phyloP scores from a whole-genome alignment of 2,113 vertebrate genomes.

The Sterna hirundo region DNA sequence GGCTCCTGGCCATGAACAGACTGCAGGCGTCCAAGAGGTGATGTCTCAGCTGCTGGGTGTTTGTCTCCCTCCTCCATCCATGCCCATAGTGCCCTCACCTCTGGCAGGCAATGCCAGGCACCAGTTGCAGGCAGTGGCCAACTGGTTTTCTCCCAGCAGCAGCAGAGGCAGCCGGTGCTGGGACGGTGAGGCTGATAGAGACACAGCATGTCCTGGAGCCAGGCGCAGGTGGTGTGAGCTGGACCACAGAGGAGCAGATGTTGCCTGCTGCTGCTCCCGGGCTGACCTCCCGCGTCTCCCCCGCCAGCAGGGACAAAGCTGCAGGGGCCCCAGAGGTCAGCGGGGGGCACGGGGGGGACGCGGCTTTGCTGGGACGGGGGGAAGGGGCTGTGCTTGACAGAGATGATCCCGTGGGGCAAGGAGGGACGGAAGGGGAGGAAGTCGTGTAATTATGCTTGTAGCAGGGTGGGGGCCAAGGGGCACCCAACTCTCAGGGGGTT shows the following conservation, averaged over 20 bases:
- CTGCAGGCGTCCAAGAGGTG: background rate
- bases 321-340: conserved; percentile 4
- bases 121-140: conserved; percentile 55
- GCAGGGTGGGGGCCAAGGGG: background rate
- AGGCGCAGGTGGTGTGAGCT: conserved; percentile 68
- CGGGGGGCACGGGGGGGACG: background rate
- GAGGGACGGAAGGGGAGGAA: background rate
- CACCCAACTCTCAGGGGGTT: background rate
- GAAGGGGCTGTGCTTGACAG: background rate
- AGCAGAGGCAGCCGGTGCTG: conserved; percentile 74
- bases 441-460: background rate
- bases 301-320: conserved; percentile 74
- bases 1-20: fast-evolving
- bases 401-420: background rate
- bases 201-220: conserved; percentile 65
- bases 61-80: background rate
- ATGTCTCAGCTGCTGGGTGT: background rate
- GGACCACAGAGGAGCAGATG: conserved; percentile 78
- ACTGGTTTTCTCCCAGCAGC: conserved; percentile 78
- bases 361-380: background rate
- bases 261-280: conserved; percentile 56
- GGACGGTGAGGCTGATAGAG: conserved; percentile 72
- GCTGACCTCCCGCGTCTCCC: conserved; percentile 78
- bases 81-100: conserved; percentile 16
- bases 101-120: conserved; percentile 72